Conservation (phyloP, 2,888 invertebrate species). For the Pasiphila rectangulata region DNA sequence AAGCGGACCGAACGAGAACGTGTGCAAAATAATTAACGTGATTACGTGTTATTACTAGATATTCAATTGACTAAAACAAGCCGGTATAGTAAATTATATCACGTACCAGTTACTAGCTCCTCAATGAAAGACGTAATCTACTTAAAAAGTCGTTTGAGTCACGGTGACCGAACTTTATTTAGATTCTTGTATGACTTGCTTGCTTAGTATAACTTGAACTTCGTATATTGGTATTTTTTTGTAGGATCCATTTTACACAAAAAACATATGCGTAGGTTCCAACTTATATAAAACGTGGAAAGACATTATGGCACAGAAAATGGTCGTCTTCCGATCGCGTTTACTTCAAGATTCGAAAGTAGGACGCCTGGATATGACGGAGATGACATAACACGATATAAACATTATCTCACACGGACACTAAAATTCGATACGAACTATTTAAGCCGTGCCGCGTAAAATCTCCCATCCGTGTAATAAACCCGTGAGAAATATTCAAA, state of each 20-base stretch:
- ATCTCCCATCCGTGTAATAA: slow-evolving; percentile 27
- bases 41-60: slow-evolving; percentile 49
- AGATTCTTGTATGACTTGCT: slow-evolving; percentile 23
- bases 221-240: no score
- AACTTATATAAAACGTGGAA: slow-evolving; percentile 1
- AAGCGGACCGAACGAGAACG: slow-evolving; percentile 49
- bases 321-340: slow-evolving; percentile 43
- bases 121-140: slow-evolving; percentile 34
- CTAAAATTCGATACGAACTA: slow-evolving; percentile 25
- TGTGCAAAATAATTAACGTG: slow-evolving; percentile 42
- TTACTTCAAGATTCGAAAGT: slow-evolving; percentile 42
- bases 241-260: no score
- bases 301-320: slow-evolving; percentile 33
- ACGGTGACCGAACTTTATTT: slow-evolving; percentile 26
- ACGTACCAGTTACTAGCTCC: slow-evolving; percentile 46
- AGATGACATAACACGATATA: slow-evolving; percentile 43
- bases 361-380: slow-evolving; percentile 34
- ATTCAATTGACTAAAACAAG: slow-evolving; percentile 42
- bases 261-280: not conserved
- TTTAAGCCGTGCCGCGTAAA: slow-evolving; percentile 20
- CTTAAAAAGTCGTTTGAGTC: slow-evolving; percentile 24
- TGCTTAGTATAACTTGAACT: slow-evolving; percentile 15
- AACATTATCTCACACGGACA: slow-evolving; percentile 26
- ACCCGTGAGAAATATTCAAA: slow-evolving; percentile 29
- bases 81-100: slow-evolving; percentile 42